Evolutionary conservation across 2,113 vertebrate genomes (phyloP).

Genomic region (Phrynocephalus versicolor): DNA sequence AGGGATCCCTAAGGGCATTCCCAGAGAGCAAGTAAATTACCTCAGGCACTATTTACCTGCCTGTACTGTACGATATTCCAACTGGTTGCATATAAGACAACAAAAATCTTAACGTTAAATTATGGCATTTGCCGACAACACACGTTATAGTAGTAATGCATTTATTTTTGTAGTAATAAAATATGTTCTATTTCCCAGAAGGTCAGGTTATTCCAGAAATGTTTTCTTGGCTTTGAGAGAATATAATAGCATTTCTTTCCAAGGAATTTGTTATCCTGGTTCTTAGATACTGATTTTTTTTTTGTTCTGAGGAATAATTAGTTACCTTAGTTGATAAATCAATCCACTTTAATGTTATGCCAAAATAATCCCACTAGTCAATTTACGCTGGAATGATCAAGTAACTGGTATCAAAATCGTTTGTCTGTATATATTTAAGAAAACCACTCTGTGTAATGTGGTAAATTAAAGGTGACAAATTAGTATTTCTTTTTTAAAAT

Average conservation of each 20-base stretch:
- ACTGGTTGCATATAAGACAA: too few relatives aligned
- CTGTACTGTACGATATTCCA: too few relatives aligned
- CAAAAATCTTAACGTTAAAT: too few relatives aligned
- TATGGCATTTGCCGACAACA: too few relatives aligned
- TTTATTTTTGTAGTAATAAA: not conserved
- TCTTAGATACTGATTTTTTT: not conserved
- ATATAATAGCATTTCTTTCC: not conserved
- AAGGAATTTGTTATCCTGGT: not conserved
- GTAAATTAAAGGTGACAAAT: not conserved
- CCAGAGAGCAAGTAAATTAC: too few relatives aligned
- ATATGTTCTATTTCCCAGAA: conserved; percentile 15
- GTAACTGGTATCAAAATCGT: not conserved
- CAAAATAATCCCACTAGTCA: not conserved
- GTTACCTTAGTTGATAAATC: not conserved
- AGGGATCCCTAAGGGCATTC: too few relatives aligned
- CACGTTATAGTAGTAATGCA: too few relatives aligned
- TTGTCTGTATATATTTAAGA: too few relatives aligned
- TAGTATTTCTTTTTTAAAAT: not conserved
- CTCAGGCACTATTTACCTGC: too few relatives aligned
- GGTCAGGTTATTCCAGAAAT: not conserved
- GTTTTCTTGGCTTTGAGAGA: conserved; percentile 30
- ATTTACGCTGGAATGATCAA: not conserved
- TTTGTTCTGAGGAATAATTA: conserved; percentile 43
- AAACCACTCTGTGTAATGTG: not conserved
- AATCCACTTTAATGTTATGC: conserved; percentile 2